Conservation (phyloP, 2,113 vertebrate genomes). For the Antechinus flavipes region DNA sequence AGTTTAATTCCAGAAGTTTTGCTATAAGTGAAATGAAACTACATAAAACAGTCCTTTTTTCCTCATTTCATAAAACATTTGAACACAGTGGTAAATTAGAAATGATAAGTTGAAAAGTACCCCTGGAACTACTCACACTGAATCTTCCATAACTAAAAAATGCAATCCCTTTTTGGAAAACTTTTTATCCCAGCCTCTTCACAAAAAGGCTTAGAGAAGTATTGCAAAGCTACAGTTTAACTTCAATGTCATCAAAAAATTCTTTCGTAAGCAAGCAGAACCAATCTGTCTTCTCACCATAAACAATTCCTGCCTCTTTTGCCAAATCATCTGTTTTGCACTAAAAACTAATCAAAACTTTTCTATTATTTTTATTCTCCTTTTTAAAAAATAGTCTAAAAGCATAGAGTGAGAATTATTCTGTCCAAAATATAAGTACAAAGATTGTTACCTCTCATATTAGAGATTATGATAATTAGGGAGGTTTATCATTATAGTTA, state of each 20-base stretch:
- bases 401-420: neutral
- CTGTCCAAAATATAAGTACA: neutral
- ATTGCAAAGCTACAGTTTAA: conserved; percentile 24
- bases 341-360: neutral
- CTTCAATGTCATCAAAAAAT: conserved; percentile 59
- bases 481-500: neutral
- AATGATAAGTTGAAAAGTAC: conserved; percentile 4
- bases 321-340: neutral
- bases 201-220: conserved; percentile 13
- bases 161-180: neutral
- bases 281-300: neutral
- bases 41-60: neutral
- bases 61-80: conserved; percentile 35
- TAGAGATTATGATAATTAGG: neutral
- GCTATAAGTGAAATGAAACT: neutral
- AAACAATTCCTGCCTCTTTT: neutral
- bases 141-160: neutral
- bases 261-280: conserved; percentile 26
- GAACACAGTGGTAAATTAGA: conserved; percentile 50
- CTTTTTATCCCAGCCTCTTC: neutral
- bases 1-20: neutral
- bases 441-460: neutral
- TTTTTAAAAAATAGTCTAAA: neutral
- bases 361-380: neutral
- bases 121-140: neutral